A percentile compares a stretch with the other conserved stretches of the same genome.
Evolutionary conservation across 2,888 invertebrate genomes (phyloP).

Genomic region (Nebria brevicollis): DNA sequence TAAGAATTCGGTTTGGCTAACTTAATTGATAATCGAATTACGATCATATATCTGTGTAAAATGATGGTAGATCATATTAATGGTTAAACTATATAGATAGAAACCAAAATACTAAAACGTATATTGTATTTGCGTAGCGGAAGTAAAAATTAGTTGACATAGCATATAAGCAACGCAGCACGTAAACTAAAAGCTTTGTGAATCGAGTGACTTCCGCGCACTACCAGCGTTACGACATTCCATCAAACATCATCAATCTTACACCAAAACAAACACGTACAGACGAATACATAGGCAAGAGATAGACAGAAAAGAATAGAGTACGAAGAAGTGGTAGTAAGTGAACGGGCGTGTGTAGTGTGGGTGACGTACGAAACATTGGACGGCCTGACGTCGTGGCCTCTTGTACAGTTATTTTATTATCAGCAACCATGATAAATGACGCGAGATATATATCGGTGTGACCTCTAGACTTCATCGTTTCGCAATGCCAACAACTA

Average conservation of each 20-base stretch:
- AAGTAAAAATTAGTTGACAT: background rate
- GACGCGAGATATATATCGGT: slow-evolving; percentile 10
- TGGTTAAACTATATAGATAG: background rate
- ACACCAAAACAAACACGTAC: slow-evolving; percentile 11
- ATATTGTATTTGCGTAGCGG: background rate
- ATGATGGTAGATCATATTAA: background rate
- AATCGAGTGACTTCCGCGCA: slow-evolving; percentile 27
- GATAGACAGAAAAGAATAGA: slow-evolving; percentile 3
- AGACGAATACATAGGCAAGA: background rate
- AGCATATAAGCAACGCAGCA: background rate
- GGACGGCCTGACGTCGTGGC: slow-evolving; percentile 10
- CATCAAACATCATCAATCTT: slow-evolving; percentile 44
- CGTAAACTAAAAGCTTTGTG: slow-evolving; percentile 3
- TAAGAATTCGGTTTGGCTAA: too few relatives aligned
- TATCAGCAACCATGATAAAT: slow-evolving; percentile 33
- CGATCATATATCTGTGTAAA: too few relatives aligned
- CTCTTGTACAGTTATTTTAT: slow-evolving; percentile 36
- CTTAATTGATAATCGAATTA: too few relatives aligned
- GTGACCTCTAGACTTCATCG: background rate
- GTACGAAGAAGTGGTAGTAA: background rate
- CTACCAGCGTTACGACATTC: slow-evolving; percentile 9
- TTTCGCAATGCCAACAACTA: background rate
- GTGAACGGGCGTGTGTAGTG: background rate
- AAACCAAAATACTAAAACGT: background rate
- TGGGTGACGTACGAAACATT: background rate